A percentile compares a stretch with the other conserved stretches of the same genome.
phyloP scores from a whole-genome alignment of 37 sponge, comb jelly and placozoan species.

The Lycopodina hypogea region DNA sequence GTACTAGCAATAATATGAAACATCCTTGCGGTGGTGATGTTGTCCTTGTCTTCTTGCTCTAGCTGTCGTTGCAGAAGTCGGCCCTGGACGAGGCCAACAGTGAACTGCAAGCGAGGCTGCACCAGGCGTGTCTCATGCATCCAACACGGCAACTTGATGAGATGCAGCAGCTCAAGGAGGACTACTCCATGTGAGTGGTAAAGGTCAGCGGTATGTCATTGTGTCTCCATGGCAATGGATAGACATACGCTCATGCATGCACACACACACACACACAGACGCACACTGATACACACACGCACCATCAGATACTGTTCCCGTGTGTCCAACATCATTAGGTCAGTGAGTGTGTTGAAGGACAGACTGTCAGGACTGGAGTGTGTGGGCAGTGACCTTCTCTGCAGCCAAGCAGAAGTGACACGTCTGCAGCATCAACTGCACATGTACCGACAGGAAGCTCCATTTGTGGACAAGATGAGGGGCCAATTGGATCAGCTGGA shows the following conservation, averaged over 20 bases:
- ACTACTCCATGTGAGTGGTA: neutral
- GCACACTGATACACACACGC: no score
- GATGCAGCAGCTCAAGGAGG: neutral
- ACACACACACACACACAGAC: no score
- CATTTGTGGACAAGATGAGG: slow-evolving; percentile 36
- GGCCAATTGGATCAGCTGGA: slow-evolving; percentile 17
- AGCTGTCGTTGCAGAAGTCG: neutral
- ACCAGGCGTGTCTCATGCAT: neutral
- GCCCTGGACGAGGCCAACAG: neutral
- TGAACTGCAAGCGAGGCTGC: neutral
- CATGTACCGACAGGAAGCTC: slow-evolving; percentile 20
- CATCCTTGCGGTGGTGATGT: no score
- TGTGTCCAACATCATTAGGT: neutral
- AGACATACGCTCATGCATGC: no score
- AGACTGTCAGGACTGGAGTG: slow-evolving; percentile 29
- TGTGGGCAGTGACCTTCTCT: slow-evolving; percentile 21
- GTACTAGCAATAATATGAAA: no score
- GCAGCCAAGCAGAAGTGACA: slow-evolving; percentile 21
- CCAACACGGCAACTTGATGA: neutral
- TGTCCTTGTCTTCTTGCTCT: no score
- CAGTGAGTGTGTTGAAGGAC: slow-evolving; percentile 13
- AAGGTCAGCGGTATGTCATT: no score
- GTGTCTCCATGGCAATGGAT: no score
- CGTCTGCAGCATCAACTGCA: slow-evolving; percentile 27
- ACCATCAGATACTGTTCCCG: no score